phyloP scores from a whole-genome alignment of 2,888 invertebrate species.

The Apodemia duryi region DNA sequence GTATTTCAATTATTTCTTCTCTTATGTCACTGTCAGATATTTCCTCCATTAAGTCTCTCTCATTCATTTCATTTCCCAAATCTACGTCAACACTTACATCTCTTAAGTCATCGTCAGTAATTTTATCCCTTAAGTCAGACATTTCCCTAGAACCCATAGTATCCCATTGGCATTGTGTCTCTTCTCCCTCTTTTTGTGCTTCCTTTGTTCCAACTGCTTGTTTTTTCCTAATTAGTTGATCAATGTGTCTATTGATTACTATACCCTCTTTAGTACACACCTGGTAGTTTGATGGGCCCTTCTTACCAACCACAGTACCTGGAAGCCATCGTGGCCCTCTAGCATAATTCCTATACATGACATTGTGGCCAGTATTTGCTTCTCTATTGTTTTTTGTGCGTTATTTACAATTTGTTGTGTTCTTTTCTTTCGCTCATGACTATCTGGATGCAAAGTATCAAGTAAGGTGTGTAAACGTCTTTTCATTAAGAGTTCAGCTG shows the following conservation, averaged over 20 bases:
- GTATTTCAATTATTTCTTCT: constrained; percentile 21
- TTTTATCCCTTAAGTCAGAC: constrained; percentile 9
- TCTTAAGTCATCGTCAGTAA: not conserved
- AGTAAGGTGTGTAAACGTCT: constrained; percentile 25
- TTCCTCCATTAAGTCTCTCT: constrained; percentile 14
- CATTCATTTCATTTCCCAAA: constrained; percentile 16
- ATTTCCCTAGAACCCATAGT: not conserved
- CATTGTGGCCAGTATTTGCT: constrained; percentile 14
- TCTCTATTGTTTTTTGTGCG: constrained; percentile 19
- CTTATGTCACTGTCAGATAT: not conserved
- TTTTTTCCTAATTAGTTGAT: constrained; percentile 14
- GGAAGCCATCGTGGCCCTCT: constrained; percentile 17
- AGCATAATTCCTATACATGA: constrained; percentile 19
- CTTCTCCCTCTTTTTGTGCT: not conserved
- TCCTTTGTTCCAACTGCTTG: not conserved
- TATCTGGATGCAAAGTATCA: constrained; percentile 23
- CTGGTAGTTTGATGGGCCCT: constrained; percentile 21
- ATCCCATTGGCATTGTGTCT: not conserved
- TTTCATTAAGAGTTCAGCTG: constrained; percentile 26
- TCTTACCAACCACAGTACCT: constrained; percentile 16
- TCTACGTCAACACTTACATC: not conserved
- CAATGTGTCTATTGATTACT: constrained; percentile 21
- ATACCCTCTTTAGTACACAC: constrained; percentile 12
- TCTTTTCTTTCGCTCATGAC: constrained; percentile 14
- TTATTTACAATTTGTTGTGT: constrained; percentile 22